Base-by-base conservation (phyloP, 1,140 invertebrate species). In the Solenopsis invicta region DNA sequence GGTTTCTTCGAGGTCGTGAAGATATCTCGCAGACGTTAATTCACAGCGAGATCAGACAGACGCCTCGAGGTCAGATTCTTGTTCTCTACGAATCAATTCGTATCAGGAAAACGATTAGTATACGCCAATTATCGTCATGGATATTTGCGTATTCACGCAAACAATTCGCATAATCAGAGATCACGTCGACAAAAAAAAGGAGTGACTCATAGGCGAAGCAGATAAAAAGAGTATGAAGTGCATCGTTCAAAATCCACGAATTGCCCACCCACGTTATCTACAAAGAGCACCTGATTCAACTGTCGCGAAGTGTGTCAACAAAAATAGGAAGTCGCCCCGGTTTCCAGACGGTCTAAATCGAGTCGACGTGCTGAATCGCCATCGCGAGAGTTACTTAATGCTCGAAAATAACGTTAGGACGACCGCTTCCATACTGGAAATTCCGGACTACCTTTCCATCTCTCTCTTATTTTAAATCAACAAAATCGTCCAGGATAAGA, bases 281-380 rank as follows among this genome's bases (percentile, higher is more conserved):
- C 10, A 8, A 48, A 21, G 45, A n/a, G 41, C 41, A 21, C 24
- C 37, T 59, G 50, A 59, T 59, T 52, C 54, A 59, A 82, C 16
- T 56, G 13, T 81, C 29, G 56, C 21, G 12, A 82, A 82, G 80
- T 48, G 18, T 82, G 66, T 82, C 80, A 37, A 75, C 56, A 74
- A 74, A 75, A 84, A 84, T 84, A 84, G 69, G 69, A 50, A 84
- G n/a, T 45, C 56, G 45, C 8, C 34, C 54, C 29, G 18, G 56
- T 75, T 84, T 75, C 69, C 69, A 52, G 24, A 18, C 21, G 54
- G 41, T 61, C 56, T 84, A 84, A 84, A 84, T 74, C 52, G 78
- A 72, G 66, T 71, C 34, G 78, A 74, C 24, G 41, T 74, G 41
- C 41, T n/a, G 29, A 50, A 74, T 72, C 37, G 64, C 8, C 16